Evolutionary conservation across 2,113 vertebrate species (phyloP).

Genomic region (Ophthalmolycus amberensis): DNA sequence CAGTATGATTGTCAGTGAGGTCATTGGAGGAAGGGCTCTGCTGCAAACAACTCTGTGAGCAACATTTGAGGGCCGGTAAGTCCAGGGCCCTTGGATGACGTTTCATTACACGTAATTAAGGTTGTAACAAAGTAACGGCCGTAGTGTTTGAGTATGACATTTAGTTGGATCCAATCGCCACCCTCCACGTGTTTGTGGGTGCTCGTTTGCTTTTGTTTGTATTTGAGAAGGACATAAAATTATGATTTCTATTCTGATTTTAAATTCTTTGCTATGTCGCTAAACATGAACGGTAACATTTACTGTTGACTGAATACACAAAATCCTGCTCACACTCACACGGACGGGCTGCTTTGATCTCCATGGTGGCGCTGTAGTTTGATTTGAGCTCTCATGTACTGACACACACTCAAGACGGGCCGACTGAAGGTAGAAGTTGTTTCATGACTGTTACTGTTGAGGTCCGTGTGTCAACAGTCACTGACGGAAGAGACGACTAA

Average conservation of each 20-base stretch:
- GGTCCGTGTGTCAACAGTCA: neutral
- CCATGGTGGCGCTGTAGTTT: neutral
- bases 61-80: slow-evolving; percentile 22
- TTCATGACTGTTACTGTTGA: neutral
- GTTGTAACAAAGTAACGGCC: slow-evolving; percentile 20
- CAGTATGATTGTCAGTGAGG: neutral
- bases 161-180: neutral
- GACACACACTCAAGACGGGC: too few relatives aligned
- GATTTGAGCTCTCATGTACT: neutral
- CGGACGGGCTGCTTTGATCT: too few relatives aligned
- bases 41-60: neutral
- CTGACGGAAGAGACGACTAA: neutral
- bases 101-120: neutral
- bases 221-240: neutral
- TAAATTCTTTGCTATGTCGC: neutral
- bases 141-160: neutral
- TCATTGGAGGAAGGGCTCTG: neutral
- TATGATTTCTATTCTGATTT: neutral
- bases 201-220: neutral
- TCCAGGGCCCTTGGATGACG: slow-evolving; percentile 1
- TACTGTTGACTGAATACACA: slow-evolving; percentile 6
- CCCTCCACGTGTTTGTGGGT: neutral
- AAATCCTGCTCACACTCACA: neutral
- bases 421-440: neutral
- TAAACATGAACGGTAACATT: neutral